phyloP scores from a whole-genome alignment of 2,113 vertebrate species.

The Apaloderma vittatum region DNA sequence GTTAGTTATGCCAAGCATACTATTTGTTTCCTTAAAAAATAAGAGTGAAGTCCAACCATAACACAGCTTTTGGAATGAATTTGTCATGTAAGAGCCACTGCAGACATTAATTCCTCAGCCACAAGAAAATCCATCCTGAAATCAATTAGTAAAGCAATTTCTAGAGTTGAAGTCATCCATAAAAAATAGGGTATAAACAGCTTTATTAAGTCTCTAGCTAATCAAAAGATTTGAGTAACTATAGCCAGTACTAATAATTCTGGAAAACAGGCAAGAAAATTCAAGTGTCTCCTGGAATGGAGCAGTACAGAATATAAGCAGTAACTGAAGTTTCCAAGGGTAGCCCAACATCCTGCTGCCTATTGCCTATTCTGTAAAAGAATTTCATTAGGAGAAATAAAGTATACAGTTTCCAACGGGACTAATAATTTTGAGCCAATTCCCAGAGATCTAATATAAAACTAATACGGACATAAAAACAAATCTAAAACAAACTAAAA shows the following conservation, averaged over 20 bases:
- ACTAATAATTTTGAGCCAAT: background rate
- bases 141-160: constrained; percentile 61
- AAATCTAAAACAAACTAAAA: too few relatives aligned
- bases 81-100: background rate
- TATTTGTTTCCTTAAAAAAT: background rate
- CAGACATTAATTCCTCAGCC: constrained; percentile 14
- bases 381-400: background rate
- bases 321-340: background rate
- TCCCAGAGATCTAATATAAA: background rate
- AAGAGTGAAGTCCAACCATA: background rate
- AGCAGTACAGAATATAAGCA: background rate
- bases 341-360: background rate
- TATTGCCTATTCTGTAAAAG: background rate
- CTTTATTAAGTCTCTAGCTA: constrained; percentile 32
- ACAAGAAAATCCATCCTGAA: constrained; percentile 44
- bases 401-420: background rate
- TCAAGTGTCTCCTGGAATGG: background rate
- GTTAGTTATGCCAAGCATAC: background rate
- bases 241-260: constrained; percentile 6
- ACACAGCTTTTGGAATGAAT: background rate
- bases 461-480: background rate
- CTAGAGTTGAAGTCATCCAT: constrained; percentile 2
- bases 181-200: constrained; percentile 31
- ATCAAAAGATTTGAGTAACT: constrained; percentile 45
- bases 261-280: constrained; percentile 29